Percentiles rank a stretch among this genome's conserved stretches.
phyloP scores from a whole-genome alignment of 2,888 invertebrate genomes.

The Invenusta paracnida region DNA sequence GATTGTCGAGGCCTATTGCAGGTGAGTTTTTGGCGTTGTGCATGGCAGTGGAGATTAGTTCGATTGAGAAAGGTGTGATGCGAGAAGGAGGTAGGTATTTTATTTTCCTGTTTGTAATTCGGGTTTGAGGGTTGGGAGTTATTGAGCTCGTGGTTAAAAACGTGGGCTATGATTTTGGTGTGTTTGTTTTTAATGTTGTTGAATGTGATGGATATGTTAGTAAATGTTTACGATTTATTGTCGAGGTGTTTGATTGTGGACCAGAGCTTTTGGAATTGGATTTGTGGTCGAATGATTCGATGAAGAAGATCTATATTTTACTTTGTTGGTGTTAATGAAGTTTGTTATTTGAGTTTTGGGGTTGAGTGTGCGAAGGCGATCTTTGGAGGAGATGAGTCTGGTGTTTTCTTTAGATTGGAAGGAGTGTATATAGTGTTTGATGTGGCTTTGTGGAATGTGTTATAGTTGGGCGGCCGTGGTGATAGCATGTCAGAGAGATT shows the following conservation, averaged over 20 bases:
- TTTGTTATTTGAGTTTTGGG: neutral
- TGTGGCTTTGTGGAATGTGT: neutral
- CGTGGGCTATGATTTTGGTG: neutral
- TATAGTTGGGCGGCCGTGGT: neutral
- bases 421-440: conserved; percentile 4
- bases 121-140: neutral
- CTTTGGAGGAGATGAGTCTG: neutral
- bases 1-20: no score
- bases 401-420: neutral
- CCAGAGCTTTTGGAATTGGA: neutral
- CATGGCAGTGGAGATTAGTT: no score
- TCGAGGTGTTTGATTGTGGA: conserved; percentile 9
- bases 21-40: no score
- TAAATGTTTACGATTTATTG: neutral
- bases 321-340: neutral
- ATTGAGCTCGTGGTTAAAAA: neutral
- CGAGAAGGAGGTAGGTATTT: neutral
- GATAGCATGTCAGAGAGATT: neutral
- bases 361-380: neutral
- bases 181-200: neutral
- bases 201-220: neutral
- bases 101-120: neutral
- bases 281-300: neutral
- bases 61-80: neutral
- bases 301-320: neutral